Conservation (phyloP, 2,113 vertebrate species). For the cat (Felis catus) region F.catus_Fca126_mat1.0 CM031413.1:161607001-161607500, state of each 20-base stretch:
- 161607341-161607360: not conserved
- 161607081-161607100: not conserved
- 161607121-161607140: not conserved
- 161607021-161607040: not conserved
- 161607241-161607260: not conserved
- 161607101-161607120: not conserved
- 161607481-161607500: not conserved
- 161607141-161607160: not conserved
- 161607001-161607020: not conserved
- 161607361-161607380: not conserved
- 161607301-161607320: not conserved
- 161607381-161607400: not conserved
- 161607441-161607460: not conserved
- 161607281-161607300: not conserved
- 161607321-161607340: not conserved
- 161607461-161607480: not conserved
- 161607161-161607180: not conserved
- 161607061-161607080: not conserved
- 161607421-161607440: not conserved
- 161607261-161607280: not conserved
- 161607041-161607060: not conserved
- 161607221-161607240: not conserved
- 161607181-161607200: not conserved
- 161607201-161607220: not conserved
- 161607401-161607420: not conserved